phyloP scores from a whole-genome alignment of 1,140 invertebrate genomes.

The Caenorhabditis latens region DNA sequence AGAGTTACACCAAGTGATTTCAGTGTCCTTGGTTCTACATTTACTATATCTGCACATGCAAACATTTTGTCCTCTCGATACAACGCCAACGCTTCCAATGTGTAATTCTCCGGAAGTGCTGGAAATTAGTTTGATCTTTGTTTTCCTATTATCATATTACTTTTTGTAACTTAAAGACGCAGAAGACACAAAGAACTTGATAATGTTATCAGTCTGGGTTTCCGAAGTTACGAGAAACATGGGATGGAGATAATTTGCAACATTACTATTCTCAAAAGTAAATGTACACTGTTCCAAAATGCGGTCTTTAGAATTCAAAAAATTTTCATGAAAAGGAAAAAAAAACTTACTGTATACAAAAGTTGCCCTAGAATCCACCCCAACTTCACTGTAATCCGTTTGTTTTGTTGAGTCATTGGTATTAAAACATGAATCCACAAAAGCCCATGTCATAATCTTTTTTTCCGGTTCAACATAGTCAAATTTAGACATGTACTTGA shows the following conservation, averaged over 20 bases:
- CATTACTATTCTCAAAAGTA: no score
- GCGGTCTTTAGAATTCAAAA: no score
- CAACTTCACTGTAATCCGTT: constrained; percentile 49
- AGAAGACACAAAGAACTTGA: constrained; percentile 24
- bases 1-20: constrained; percentile 13
- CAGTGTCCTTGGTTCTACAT: constrained; percentile 49
- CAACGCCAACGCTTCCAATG: constrained; percentile 35
- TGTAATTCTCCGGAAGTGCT: constrained; percentile 57
- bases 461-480: constrained; percentile 52
- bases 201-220: background rate
- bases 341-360: constrained; percentile 12
- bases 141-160: constrained; percentile 12
- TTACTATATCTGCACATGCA: constrained; percentile 32
- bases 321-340: background rate
- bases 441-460: constrained; percentile 56
- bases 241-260: no score
- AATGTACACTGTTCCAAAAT: no score
- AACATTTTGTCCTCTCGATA: constrained; percentile 42
- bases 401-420: constrained; percentile 27
- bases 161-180: background rate
- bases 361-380: constrained; percentile 40
- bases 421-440: constrained; percentile 37
- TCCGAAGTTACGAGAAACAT: background rate
- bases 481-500: constrained; percentile 41
- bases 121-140: constrained; percentile 1